Conservation (phyloP, 2,797 vertebrate species). For the Acipenser oxyrinchus region DNA sequence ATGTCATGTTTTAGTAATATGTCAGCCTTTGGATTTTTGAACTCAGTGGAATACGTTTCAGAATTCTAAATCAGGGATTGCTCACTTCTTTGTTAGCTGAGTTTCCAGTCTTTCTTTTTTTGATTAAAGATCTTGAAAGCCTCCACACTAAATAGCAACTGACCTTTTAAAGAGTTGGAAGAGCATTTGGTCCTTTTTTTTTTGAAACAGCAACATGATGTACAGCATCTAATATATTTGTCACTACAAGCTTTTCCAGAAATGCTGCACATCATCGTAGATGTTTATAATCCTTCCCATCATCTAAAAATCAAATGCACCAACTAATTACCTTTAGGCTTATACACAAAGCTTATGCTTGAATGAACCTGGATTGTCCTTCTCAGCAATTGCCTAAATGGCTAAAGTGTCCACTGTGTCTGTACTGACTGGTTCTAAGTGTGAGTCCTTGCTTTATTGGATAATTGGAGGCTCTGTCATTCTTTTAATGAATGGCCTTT, state of each 20-base stretch:
- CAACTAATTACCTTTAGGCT: not conserved
- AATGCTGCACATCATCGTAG: too few relatives aligned
- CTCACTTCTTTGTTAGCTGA: not conserved
- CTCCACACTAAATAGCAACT: slow-evolving; percentile 1
- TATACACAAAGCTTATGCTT: not conserved
- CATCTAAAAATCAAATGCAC: too few relatives aligned
- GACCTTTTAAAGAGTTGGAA: slow-evolving; percentile 2
- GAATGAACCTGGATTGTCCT: not conserved
- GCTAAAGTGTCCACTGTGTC: not conserved
- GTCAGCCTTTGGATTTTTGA: not conserved
- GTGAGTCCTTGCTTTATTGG: not conserved
- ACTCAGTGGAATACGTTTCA: not conserved
- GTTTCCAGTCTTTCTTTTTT: not conserved
- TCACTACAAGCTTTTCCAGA: too few relatives aligned
- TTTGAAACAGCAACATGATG: too few relatives aligned
- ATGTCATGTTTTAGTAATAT: not conserved
- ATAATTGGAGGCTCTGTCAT: slow-evolving; percentile 4
- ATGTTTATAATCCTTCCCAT: too few relatives aligned
- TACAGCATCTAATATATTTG: too few relatives aligned
- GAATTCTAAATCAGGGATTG: not conserved
- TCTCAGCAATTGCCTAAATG: not conserved
- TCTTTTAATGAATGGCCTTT: slow-evolving; percentile 27
- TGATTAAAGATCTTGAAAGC: too few relatives aligned
- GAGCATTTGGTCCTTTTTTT: slow-evolving; percentile 7
- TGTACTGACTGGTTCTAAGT: not conserved